These are phyloP conservation scores for Zootermopsis nevadensis DNA, from an alignment of 2,888 invertebrate genomes.

Conservation along the genomic window DNA sequence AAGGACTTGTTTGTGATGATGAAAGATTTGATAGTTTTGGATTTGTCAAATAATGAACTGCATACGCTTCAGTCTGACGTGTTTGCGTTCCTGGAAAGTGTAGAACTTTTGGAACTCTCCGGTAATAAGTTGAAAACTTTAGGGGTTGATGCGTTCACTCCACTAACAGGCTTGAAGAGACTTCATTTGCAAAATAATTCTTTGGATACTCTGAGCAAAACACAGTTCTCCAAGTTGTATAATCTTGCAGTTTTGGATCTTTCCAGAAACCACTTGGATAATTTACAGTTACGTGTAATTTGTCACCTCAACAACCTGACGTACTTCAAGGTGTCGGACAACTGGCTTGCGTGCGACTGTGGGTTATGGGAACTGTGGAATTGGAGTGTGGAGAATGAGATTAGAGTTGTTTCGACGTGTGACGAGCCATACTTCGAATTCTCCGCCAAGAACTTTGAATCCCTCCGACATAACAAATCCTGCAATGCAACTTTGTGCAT, in stretches of 20 bases:
- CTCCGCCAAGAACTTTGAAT: not conserved
- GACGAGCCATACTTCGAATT: not conserved
- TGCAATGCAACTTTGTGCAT: slow-evolving; percentile 33
- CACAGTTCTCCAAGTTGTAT: not conserved
- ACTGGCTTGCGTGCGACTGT: slow-evolving; percentile 43
- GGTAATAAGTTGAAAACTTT: slow-evolving; percentile 41
- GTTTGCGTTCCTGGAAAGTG: slow-evolving; percentile 17
- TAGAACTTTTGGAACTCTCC: slow-evolving; percentile 40
- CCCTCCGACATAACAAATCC: not conserved
- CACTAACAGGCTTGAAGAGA: not conserved
- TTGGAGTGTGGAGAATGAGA: slow-evolving; percentile 36
- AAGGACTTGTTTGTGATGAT: slow-evolving; percentile 26
- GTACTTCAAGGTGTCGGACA: slow-evolving; percentile 38
- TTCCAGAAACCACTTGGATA: slow-evolving; percentile 36
- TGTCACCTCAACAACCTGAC: slow-evolving; percentile 39
- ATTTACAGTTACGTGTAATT: slow-evolving; percentile 18
- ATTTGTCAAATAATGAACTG: slow-evolving; percentile 44
- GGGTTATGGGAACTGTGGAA: slow-evolving; percentile 37
- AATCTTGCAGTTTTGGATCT: slow-evolving; percentile 39
- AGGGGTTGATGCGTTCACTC: slow-evolving; percentile 16
- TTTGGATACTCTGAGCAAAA: not conserved
- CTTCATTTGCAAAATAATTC: slow-evolving; percentile 38
- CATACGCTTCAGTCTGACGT: slow-evolving; percentile 24
- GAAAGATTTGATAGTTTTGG: slow-evolving; percentile 36
- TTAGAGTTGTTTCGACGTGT: slow-evolving; percentile 33